Base-by-base conservation (phyloP, 1,140 invertebrate species). In the Phocides pigmalion region DNA sequence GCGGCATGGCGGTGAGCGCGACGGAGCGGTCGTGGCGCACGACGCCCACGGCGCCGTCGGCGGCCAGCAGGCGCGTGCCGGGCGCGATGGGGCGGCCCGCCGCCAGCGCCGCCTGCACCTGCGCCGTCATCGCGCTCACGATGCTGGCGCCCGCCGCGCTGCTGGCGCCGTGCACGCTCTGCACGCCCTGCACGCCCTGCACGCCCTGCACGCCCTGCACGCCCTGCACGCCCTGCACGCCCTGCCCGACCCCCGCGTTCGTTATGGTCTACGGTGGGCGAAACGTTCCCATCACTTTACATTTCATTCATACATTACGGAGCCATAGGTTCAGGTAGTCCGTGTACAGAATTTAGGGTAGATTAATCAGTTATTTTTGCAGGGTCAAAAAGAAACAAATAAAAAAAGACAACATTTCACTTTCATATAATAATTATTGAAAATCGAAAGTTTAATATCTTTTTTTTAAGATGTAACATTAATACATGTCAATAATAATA, bases 1-100 rank as follows among this genome's bases (percentile, higher is more conserved):
- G 94, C 92, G 85, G 82, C 64, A 83, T 67, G 2, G 94, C 93
- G 58, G 93, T 93, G 17, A 95, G 92, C 17, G 93, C 93, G 12
- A 95, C 93, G 16, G 92, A 93, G 70, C 95, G 94, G 61, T 94
- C 94, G 3, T 93, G 92, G 0, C 94, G 93, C 22, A 95, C 94
- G 28, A 95, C 92, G 22, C 94, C 94, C 12, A 95, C 85, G n/a
- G 93, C 92, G 3, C 94, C 94, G 77, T 95, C 94, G 0, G 92
- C 91, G 9, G 94, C 93, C 58, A 94, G 83, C 19, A 95, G 81
- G 32, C 92, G 90, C 2, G 94, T 94, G 44, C 94, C 94, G 1
- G 93, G 93, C 32, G 90, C 87, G 87, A 94, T 93, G 22, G 93
- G 93, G 49, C 93, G 89, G 1, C 94, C 94, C 66, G 92, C 90